These are phyloP conservation scores for Phalloptychus januarius DNA, from an alignment of 2,797 vertebrate species.

Conservation along the genomic window DNA sequence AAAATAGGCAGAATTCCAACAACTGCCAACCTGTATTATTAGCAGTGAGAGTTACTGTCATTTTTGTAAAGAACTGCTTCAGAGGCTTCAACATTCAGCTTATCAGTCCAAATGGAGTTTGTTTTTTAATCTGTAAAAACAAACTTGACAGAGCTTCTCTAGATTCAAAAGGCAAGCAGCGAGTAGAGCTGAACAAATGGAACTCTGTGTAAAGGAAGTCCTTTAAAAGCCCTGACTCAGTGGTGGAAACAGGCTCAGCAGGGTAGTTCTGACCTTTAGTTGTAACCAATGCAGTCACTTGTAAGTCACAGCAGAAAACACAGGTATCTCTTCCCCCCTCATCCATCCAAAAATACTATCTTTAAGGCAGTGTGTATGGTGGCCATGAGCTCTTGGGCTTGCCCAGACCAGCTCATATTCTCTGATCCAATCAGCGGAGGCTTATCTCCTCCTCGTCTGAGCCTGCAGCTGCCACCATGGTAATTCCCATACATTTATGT, in stretches of 20 bases:
- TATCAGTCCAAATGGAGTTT: neutral
- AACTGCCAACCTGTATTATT: constrained; percentile 67
- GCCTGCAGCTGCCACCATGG: constrained; percentile 76
- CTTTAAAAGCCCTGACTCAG: neutral
- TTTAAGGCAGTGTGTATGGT: constrained; percentile 51
- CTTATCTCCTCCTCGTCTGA: constrained; percentile 76
- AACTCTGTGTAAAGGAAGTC: neutral
- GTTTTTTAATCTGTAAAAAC: neutral
- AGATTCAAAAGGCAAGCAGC: neutral
- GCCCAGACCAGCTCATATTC: constrained; percentile 72
- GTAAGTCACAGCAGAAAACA: constrained; percentile 54
- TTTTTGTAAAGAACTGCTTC: constrained; percentile 4
- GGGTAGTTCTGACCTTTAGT: constrained; percentile 47
- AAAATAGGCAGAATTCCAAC: neutral
- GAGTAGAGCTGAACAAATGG: neutral
- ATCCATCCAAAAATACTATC: constrained; percentile 54
- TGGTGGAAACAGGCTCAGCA: constrained; percentile 10
- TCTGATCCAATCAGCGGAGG: constrained; percentile 76
- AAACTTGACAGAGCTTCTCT: neutral
- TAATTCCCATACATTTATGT: constrained; percentile 70
- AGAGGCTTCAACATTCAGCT: neutral
- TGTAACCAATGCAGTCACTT: constrained; percentile 52
- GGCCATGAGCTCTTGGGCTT: constrained; percentile 43
- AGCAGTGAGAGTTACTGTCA: constrained; percentile 40
- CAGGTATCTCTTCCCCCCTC: constrained; percentile 46